phyloP scores from a whole-genome alignment of 2,113 vertebrate species.

The Aspidoscelis tigris region DNA sequence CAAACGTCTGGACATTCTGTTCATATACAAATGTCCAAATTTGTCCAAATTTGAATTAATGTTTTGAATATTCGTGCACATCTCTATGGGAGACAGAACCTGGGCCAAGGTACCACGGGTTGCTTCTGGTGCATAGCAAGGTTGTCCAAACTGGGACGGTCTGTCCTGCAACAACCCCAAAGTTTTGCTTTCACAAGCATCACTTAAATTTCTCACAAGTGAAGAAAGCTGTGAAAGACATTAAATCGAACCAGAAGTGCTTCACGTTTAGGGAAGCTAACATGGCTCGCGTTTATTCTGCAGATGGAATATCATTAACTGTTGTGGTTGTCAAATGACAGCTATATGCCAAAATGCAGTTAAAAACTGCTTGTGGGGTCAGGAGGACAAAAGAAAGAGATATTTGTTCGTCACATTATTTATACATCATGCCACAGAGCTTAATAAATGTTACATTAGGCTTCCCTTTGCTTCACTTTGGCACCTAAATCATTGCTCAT shows the following conservation, averaged over 20 bases:
- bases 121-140: too few species aligned
- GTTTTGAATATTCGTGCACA: too few species aligned
- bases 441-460: not conserved
- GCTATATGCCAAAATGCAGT: slow-evolving; percentile 16
- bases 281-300: not conserved
- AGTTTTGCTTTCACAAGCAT: not conserved
- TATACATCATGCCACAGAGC: not conserved
- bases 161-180: too few species aligned
- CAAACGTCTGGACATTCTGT: too few species aligned
- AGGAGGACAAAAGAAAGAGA: slow-evolving; percentile 4
- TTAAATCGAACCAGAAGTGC: slow-evolving; percentile 4
- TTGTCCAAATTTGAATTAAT: too few species aligned
- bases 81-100: too few species aligned
- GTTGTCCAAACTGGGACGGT: too few species aligned
- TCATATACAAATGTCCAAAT: too few species aligned
- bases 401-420: not conserved
- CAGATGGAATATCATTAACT: slow-evolving; percentile 13
- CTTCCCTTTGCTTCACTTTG: not conserved
- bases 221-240: slow-evolving; percentile 11
- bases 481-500: not conserved
- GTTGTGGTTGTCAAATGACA: slow-evolving; percentile 11
- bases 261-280: too few species aligned
- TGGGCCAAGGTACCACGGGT: too few species aligned
- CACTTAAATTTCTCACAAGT: slow-evolving; percentile 19
- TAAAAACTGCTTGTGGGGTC: not conserved